Evolutionary conservation across 2,797 vertebrate species (phyloP), one percentile per base, ranked within the genome.

Genomic region (Borostomias antarcticus): DNA sequence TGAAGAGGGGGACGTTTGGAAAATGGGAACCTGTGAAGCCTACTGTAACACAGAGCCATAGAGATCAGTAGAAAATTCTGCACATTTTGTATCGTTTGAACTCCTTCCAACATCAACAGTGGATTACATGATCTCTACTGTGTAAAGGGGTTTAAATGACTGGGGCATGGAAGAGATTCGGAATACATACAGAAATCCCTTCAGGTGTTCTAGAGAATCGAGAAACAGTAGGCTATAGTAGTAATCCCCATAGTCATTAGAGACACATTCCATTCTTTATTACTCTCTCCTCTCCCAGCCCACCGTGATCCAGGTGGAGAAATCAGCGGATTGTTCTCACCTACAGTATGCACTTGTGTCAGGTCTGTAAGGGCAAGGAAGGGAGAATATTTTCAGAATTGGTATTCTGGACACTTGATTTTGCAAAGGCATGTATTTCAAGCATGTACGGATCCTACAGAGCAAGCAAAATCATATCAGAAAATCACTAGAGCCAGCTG

Each of bases 221-320:
- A 68, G 67, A 72, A 79, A 81, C 80, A 48, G 70, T 70, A n/a
- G n/a, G n/a, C n/a, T n/a, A 79, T 72, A 73, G 70, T 67, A 82
- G 80, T 87, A 87, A 90, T 88, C 82, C 81, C 66, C 67, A 77
- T 1, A 56, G 81, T 86, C 19, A 67, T 77, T 75, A 62, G 72
- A 71, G 68, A 68, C 74, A 76, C 86, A 91, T 91, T 91, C 86
- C 87, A 84, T 85, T 89, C 87, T 86, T 90, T 90, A 89, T 90
- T 90, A 83, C 84, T 69, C 64, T 69, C 76, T 70, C 64, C 68
- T 19, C 50, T 33, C 69, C 53, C 48, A 32, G 28, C 48, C 28
- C 1, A 71, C 75, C 68, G 23, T 72, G 74, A 82, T 79, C 86
- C 85, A 87, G 87, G 82, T 87, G 86, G 86, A 89, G 72, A 70